Evolutionary conservation across 2,888 invertebrate species (phyloP), one percentile per base, ranked within the genome.

Genomic region (Aphidius colemani): DNA sequence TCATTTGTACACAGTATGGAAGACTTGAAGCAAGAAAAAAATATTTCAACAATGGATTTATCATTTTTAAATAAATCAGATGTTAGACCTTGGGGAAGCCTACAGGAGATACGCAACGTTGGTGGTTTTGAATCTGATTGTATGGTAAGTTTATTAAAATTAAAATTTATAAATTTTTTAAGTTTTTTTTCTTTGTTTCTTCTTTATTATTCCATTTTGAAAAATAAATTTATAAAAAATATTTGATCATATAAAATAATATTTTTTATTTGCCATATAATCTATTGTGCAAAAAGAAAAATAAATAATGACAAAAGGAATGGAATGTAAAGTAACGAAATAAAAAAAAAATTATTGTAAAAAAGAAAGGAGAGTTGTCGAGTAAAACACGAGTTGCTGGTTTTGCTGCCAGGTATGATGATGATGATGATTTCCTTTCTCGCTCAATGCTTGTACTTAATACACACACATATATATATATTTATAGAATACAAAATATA

Each of bases 81-180:
- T 59, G 73, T 78, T 6, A 79, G 83, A 11, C 79, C 78, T 1
- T 89, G 88, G 85, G 88, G 89, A 39, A 90, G 90, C 75, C 81
- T 90, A 55, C 89, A 90, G 72, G 89, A 90, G 71, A 86, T 87
- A 75, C 84, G 87, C 68, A 82, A 83, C 64, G 72, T 81, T 44
- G 78, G 75, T 10, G 72, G 68, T 30, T 75, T 73, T 50, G 66
- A 59, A 6, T 71, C 75, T 30, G 75, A 76, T 61, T 76, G 74
- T 65, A 66, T 77, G 74, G 80, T 79, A 61, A 78, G 77, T 66
- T 46, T 10, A 46, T 43, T 30, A 30, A 30, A 30, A 30, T 30
- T 30, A 30, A 30, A 30, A 30, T 30, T 30, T 30, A 30, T 30
- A 30, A 30, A 30, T 30, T 30, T 30, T 30, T 30, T 2, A 30